These are phyloP conservation scores for Xylota sylvarum DNA, from an alignment of 2,888 invertebrate species.

Conservation along the genomic window DNA sequence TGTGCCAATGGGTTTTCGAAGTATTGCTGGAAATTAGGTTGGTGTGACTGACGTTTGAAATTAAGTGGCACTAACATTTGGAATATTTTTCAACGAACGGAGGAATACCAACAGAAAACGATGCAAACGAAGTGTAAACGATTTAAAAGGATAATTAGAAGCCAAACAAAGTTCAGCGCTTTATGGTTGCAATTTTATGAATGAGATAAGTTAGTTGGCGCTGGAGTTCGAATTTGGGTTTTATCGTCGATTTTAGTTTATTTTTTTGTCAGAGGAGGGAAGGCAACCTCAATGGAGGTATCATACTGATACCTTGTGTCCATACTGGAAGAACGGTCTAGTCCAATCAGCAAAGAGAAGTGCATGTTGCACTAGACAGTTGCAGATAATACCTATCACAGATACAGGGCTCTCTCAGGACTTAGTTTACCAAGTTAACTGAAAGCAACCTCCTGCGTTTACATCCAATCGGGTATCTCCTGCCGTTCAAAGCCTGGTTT, in stretches of 20 bases:
- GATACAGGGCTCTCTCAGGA: no score
- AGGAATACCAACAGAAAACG: background rate
- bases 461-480: no score
- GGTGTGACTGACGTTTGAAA: slow-evolving; percentile 36
- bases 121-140: slow-evolving; percentile 16
- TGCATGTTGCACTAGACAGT: no score
- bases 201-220: background rate
- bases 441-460: no score
- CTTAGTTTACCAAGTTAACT: no score
- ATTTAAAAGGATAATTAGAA: slow-evolving; percentile 10
- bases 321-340: no score
- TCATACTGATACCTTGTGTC: no score
- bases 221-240: background rate
- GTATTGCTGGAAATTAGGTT: slow-evolving; percentile 27
- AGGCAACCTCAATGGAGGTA: no score
- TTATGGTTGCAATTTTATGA: background rate
- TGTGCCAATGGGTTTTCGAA: slow-evolving; percentile 35
- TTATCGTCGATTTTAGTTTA: background rate
- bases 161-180: background rate
- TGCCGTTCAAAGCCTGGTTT: no score
- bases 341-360: no score
- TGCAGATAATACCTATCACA: no score
- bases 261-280: no score
- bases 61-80: slow-evolving; percentile 38
- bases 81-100: background rate